Conservation (phyloP, 2,888 invertebrate genomes). For the Pristionchus entomophagus region DNA sequence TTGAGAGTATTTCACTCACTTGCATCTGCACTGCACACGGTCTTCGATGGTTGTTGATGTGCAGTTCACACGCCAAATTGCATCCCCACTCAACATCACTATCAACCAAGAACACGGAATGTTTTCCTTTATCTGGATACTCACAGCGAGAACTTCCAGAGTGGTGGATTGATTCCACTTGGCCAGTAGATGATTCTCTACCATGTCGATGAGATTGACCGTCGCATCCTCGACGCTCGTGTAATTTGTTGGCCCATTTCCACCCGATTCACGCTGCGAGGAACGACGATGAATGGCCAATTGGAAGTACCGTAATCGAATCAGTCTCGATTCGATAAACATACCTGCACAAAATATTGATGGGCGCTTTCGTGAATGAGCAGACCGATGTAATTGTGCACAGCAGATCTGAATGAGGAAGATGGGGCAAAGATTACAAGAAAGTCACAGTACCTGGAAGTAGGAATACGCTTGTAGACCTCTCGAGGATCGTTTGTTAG, state of each 20-base stretch:
- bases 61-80: slow-evolving; percentile 54
- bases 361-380: slow-evolving; percentile 61
- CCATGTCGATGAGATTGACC: slow-evolving; percentile 3
- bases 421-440: background rate
- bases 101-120: no score
- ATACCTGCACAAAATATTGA: slow-evolving; percentile 51
- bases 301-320: no score
- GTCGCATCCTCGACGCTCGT: background rate
- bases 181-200: background rate
- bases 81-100: slow-evolving; percentile 66
- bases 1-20: background rate
- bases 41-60: slow-evolving; percentile 55
- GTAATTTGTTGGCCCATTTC: background rate
- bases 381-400: slow-evolving; percentile 56
- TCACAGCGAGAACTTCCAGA: slow-evolving; percentile 17
- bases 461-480: background rate
- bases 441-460: background rate
- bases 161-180: slow-evolving; percentile 6
- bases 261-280: background rate
- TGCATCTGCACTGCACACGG: slow-evolving; percentile 51
- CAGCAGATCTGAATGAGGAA: slow-evolving; percentile 49
- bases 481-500: slow-evolving; percentile 6
- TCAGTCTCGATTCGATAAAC: no score
- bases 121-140: no score
- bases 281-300: background rate